Conservation (phyloP, 1,140 invertebrate genomes). For the Asobara japonica region DNA sequence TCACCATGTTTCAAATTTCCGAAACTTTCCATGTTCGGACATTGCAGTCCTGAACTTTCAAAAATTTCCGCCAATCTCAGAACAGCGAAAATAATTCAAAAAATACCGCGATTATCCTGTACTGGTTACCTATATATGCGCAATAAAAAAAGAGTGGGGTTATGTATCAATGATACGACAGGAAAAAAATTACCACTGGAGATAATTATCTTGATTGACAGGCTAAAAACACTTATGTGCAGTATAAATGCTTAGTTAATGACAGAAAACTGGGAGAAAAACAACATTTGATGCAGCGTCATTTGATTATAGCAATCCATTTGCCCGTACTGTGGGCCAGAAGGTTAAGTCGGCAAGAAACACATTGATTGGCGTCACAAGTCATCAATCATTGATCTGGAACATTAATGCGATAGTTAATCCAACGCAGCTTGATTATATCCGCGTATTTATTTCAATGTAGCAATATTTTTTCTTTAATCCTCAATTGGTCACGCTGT, state of each 20-base stretch:
- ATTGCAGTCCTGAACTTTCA: no score
- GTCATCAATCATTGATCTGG: conserved; percentile 4
- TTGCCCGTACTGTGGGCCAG: background rate
- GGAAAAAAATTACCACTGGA: background rate
- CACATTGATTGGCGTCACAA: background rate
- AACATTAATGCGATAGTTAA: conserved; percentile 7
- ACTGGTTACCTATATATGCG: background rate
- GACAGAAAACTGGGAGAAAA: background rate
- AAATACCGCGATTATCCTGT: background rate
- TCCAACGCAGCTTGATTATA: background rate
- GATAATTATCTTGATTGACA: conserved; percentile 8
- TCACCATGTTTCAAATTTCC: no score
- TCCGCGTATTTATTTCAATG: background rate
- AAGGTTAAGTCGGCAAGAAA: background rate
- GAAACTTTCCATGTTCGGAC: no score
- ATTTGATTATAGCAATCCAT: background rate
- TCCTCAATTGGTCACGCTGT: no score
- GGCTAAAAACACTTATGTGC: background rate
- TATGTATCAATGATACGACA: background rate
- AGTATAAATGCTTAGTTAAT: background rate
- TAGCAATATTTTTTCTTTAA: background rate
- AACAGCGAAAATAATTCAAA: no score
- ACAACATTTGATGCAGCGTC: background rate
- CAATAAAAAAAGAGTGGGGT: background rate
- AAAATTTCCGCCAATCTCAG: no score